Evolutionary conservation across 2,113 vertebrate species (phyloP).

Genomic region (Phrynocephalus versicolor): DNA sequence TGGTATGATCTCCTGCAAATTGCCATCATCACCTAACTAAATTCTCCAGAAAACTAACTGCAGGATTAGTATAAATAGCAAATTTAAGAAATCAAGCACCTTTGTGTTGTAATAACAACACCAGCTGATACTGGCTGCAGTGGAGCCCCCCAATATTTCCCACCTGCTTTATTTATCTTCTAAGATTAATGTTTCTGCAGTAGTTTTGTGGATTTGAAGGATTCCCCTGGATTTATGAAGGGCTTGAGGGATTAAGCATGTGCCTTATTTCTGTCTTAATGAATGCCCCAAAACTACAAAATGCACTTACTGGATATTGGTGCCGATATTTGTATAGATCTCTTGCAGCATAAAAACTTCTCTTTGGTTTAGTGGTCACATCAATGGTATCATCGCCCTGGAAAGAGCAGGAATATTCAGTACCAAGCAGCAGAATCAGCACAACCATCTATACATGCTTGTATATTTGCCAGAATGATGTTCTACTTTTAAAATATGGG

Average conservation of each 20-base stretch:
- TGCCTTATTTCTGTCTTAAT: neutral
- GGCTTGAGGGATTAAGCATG: neutral
- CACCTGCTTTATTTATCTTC: fast-evolving
- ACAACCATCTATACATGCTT: neutral
- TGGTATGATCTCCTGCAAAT: neutral
- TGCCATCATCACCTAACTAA: neutral
- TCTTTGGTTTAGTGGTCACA: constrained; percentile 88
- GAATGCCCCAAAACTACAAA: constrained; percentile 24
- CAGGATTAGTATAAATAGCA: neutral
- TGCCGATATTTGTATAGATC: constrained; percentile 98
- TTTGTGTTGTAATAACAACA: neutral
- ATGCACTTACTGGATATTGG: constrained; percentile 90
- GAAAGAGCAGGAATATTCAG: constrained; percentile 41
- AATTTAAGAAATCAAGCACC: neutral
- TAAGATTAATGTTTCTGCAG: neutral
- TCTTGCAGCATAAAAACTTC: constrained; percentile 96
- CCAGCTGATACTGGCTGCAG: neutral
- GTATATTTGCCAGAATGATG: neutral
- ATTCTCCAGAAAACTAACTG: neutral
- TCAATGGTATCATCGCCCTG: constrained; percentile 82
- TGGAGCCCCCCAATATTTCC: neutral
- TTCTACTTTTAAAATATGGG: neutral
- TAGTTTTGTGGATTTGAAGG: neutral
- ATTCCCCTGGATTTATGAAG: constrained; percentile 5
- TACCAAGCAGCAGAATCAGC: neutral